Evolutionary conservation across 1,140 invertebrate genomes (phyloP), one percentile per base, ranked within the genome.

Genomic region (Adoxophyes honmai): DNA sequence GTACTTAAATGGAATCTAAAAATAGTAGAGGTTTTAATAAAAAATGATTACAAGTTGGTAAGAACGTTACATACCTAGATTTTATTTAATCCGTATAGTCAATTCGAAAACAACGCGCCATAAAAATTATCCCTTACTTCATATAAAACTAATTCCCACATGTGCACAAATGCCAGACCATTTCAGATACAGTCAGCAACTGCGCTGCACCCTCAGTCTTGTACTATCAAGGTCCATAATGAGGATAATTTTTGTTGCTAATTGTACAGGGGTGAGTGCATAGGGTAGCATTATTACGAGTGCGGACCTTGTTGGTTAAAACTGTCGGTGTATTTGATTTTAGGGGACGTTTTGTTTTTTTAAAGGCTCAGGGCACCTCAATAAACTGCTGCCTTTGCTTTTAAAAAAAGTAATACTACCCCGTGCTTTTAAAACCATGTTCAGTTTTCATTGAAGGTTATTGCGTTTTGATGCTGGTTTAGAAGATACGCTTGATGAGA

Each of bases 251-350:
- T 21, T 48, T 21, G 42, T 48, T 18, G 42, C 42, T 48, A 48
- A 48, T 72, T 72, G 62, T 66, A 59, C 4, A 34, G 57, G 68
- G 72, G 66, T 42, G 64, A 63, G 58, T 69, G 69, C 59, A 63
- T 59, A 60, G 60, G 42, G 56, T 51, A 39, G 38, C 42, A 18
- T 48, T 48, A 48, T 48, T 48, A 18, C 42, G n/a, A n/a, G n/a
- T n/a, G n/a, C n/a, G 18, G 42, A 11, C 16, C 42, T 48, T 18
- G 42, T 48, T 48, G 42, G 42, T 28, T 33, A 33, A 28, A 48
- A 48, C 42, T 21, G 28, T 16, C 21, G 42, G 42, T 18, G 2
- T 48, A 18, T 48, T 48, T 48, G 42, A 48, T 48, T 38, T 48
- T 48, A 18, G 42, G 42, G 42, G 42, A 21, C 18, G 42, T 11